Conservation (phyloP, 2,113 vertebrate genomes). For the Pagrus major region DNA sequence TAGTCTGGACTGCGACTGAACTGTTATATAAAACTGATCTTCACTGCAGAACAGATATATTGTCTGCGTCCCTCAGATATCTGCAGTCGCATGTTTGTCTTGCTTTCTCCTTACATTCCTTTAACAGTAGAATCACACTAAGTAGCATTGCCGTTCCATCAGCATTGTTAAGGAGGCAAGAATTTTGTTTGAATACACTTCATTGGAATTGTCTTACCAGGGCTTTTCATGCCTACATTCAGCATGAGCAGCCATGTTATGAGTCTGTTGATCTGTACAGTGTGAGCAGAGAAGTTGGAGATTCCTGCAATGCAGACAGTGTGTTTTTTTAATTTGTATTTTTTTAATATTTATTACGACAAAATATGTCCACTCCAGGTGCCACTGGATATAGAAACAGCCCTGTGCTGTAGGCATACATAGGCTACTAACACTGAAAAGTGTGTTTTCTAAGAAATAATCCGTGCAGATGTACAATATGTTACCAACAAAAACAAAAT, state of each 20-base stretch:
- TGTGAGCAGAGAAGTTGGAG: not conserved
- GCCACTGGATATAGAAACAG: not conserved
- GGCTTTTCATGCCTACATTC: not conserved
- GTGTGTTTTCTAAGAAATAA: not conserved
- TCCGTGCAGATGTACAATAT: not conserved
- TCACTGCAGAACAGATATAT: not conserved
- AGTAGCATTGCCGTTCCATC: not conserved
- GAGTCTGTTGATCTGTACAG: not conserved
- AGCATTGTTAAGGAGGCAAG: not conserved
- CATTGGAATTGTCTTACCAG: not conserved
- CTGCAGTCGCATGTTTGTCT: not conserved
- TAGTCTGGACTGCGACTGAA: not conserved
- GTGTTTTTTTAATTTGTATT: too few relatives aligned
- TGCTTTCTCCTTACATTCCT: not conserved
- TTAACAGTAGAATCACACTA: not conserved
- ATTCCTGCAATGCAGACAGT: not conserved
- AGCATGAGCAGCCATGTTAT: not conserved
- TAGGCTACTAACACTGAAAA: not conserved
- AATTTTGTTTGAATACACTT: not conserved
- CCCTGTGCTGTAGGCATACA: not conserved
- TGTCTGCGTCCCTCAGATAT: not conserved
- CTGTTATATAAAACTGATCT: not conserved
- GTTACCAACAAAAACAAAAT: not conserved
- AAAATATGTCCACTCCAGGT: not conserved
- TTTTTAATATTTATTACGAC: not conserved